Evolutionary conservation across 2,888 invertebrate genomes (phyloP), one percentile per base, ranked within the genome.

Genomic region (Ophioninae sp.): DNA sequence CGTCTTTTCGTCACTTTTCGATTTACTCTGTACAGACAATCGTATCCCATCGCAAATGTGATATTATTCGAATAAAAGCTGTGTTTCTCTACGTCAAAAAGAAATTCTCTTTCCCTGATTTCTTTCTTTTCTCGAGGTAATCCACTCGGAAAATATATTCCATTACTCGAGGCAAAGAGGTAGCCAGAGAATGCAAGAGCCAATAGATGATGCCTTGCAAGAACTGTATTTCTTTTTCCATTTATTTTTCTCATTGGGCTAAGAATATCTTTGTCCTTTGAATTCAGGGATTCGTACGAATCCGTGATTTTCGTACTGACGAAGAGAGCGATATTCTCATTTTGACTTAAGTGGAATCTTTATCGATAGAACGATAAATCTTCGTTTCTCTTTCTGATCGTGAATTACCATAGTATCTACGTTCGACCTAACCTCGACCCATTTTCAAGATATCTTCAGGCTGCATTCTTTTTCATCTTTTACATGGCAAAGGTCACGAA

Each of bases 331-430:
- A 79, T 74, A 23, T 64, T 78, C 74, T 74, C 56, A 57, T 78
- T 64, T 82, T 64, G 74, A 78, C 79, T 75, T 82, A 82, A 70
- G 70, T 65, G 65, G 79, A 75, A 21, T 30, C n/a, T 75, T 39
- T 10, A 17, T 21, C 23, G 57, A 37, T 37, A 39, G 44, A 50
- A 20, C 23, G 57, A 37, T 37, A 39, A 44, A 62, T 79, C 65
- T 82, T 75, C 44, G 56, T 65, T 70, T 79, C 57, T 65, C 70
- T 67, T 59, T 21, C 37, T 44, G 20, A 30, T 59, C 69, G 61
- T 23, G 44, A 37, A 23, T 78, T 39, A 17, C 50, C 72, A 75
- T 65, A 30, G 69, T 41, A 41, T 61, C 23, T 44, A 59, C 37
- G 20, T 21, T 30, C 30, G 73, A 67, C 67, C 50, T 65, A 61